These are phyloP conservation scores for Corapipo altera DNA, from an alignment of 2,113 vertebrate species.

Conservation along the genomic window DNA sequence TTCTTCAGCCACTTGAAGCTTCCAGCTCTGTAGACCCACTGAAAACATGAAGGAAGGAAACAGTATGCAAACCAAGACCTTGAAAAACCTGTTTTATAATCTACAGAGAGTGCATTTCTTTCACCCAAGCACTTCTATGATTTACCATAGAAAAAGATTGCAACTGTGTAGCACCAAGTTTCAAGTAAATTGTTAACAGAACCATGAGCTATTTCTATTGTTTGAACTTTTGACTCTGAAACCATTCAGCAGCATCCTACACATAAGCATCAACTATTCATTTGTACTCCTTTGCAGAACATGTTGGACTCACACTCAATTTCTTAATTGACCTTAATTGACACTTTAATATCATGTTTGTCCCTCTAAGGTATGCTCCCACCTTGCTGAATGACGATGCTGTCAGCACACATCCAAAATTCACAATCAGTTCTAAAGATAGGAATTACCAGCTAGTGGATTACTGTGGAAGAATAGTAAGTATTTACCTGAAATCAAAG, in stretches of 20 bases:
- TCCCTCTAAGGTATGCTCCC: background rate
- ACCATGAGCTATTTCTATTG: background rate
- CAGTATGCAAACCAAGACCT: background rate
- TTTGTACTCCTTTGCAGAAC: background rate
- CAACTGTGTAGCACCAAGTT: background rate
- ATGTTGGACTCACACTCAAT: background rate
- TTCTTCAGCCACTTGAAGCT: background rate
- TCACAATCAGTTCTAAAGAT: background rate
- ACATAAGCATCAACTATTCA: background rate
- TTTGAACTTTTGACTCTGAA: background rate
- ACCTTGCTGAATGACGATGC: background rate
- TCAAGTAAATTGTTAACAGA: background rate
- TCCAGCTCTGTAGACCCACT: background rate
- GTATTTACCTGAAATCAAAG: conserved; percentile 89
- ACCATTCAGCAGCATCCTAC: background rate
- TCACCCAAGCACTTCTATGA: background rate
- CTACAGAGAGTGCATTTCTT: background rate
- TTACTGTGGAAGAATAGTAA: background rate
- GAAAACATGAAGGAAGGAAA: background rate
- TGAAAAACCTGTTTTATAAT: background rate
- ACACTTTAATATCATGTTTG: background rate
- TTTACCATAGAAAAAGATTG: background rate
- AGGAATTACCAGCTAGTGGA: background rate
- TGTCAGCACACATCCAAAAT: background rate
- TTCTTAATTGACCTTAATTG: background rate